Evolutionary conservation across 2,888 invertebrate species (phyloP), one percentile per base, ranked within the genome.

Genomic region (Ernsta delagoae): DNA sequence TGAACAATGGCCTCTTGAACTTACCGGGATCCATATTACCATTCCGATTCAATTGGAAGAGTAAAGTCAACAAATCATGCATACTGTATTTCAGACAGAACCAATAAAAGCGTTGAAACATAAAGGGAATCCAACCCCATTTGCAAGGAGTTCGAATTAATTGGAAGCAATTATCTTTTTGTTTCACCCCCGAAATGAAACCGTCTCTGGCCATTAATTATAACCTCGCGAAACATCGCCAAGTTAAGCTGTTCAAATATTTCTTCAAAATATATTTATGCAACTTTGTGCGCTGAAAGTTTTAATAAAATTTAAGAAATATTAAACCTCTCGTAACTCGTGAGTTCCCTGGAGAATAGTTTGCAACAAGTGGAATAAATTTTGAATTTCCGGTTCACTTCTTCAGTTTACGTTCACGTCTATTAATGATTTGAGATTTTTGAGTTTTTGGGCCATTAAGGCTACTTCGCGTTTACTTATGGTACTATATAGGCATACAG

Each of bases 111-210:
- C 83, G 73, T 43, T 75, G 74, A 80, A 53, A 79, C 50, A 71
- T 80, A 79, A 81, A 83, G 78, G 78, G 81, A 83, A 81, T 80
- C 77, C 79, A 31, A 73, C 83, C 82, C 82, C 84, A 87, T 89
- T 89, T 88, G 83, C 84, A 87, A 88, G 84, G 83, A 89, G 86
- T 80, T 79, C 67, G 86, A 90, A 92, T 92, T 92, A 92, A 92
- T 92, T 90, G 88, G 83, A 75, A 79, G 80, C 85, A 88, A 91
- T 90, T 90, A 91, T 89, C 89, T 89, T 91, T 91, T 90, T 90
- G 89, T 90, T 89, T 85, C 81, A 79, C 78, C 74, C 61, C 78
- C 75, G 70, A 84, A 88, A 86, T 84, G 81, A 84, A 88, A 88
- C 82, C 81, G 83, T 84, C 82, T 79, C 78, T 78, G 72, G 72